These are phyloP conservation scores for Sinohyriopsis cumingii DNA, from an alignment of 2,888 invertebrate species.

Conservation along the genomic window DNA sequence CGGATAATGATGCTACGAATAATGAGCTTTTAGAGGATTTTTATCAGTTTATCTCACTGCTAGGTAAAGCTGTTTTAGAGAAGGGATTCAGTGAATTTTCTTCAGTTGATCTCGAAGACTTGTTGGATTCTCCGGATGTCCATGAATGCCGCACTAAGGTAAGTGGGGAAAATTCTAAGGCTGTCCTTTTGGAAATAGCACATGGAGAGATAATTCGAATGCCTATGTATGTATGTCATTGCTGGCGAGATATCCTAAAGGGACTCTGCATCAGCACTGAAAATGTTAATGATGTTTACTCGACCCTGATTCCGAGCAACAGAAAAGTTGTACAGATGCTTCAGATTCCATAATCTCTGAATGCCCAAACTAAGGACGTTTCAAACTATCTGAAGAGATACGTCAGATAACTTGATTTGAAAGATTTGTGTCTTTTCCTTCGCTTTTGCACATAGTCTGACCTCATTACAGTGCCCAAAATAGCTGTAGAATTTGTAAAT, in stretches of 20 bases:
- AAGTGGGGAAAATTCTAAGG: background rate
- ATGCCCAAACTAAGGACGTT: background rate
- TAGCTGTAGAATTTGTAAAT: too few species aligned
- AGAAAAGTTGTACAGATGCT: constrained; percentile 2
- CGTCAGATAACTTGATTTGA: background rate
- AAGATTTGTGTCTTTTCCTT: background rate
- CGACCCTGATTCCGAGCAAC: too few species aligned
- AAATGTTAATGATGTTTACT: too few species aligned
- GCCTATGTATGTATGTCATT: too few species aligned
- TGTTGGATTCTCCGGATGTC: background rate
- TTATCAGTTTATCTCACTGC: too few species aligned
- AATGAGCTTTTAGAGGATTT: too few species aligned
- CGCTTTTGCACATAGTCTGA: background rate
- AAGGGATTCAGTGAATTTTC: background rate
- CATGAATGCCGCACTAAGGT: background rate
- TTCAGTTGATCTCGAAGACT: background rate
- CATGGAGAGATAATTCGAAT: too few species aligned
- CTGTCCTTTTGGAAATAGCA: too few species aligned
- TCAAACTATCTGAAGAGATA: background rate
- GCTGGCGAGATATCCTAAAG: too few species aligned
- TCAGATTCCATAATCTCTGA: background rate
- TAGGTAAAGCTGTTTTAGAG: background rate
- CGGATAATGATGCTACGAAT: background rate
- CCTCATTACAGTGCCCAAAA: too few species aligned
- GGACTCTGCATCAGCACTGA: too few species aligned